Conservation (phyloP, 1,140 invertebrate species). For the Bombyx mandarina region DNA sequence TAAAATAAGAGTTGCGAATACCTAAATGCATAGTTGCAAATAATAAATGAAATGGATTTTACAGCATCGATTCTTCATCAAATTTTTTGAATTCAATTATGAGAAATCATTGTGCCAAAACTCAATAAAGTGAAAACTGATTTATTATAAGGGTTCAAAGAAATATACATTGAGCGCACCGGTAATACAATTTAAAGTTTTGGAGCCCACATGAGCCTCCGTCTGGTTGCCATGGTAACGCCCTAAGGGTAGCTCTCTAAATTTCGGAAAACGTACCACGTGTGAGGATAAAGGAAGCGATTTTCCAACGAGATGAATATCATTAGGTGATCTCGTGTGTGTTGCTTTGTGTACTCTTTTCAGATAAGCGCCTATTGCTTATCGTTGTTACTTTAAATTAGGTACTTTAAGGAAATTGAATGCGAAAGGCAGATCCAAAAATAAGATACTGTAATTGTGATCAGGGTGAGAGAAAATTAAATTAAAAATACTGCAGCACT, state of each 20-base stretch:
- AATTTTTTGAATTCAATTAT: too few relatives aligned
- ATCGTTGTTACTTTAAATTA: too few relatives aligned
- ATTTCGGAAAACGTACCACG: conserved; percentile 49
- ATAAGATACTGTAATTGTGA: too few relatives aligned
- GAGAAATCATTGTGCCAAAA: neutral
- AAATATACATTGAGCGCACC: conserved; percentile 41
- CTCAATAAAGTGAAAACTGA: neutral
- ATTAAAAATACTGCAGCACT: too few relatives aligned
- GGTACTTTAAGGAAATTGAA: too few relatives aligned
- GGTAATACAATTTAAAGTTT: conserved; percentile 68
- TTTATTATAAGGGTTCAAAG: neutral
- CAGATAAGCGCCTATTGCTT: neutral
- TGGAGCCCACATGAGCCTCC: conserved; percentile 60
- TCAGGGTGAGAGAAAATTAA: too few relatives aligned
- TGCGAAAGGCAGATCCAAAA: too few relatives aligned
- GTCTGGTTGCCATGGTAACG: conserved; percentile 59
- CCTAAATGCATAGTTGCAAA: too few relatives aligned
- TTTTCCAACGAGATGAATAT: conserved; percentile 63
- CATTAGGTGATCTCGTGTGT: conserved; percentile 40
- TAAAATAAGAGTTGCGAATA: too few relatives aligned
- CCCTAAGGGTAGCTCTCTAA: conserved; percentile 44
- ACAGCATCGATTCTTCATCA: too few relatives aligned
- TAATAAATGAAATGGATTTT: too few relatives aligned
- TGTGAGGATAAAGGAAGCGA: conserved; percentile 49
- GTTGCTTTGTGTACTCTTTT: too few relatives aligned